These are phyloP conservation scores for Pseudomyrmex cubaensis DNA, from an alignment of 1,140 invertebrate species.

Conservation along the genomic window DNA sequence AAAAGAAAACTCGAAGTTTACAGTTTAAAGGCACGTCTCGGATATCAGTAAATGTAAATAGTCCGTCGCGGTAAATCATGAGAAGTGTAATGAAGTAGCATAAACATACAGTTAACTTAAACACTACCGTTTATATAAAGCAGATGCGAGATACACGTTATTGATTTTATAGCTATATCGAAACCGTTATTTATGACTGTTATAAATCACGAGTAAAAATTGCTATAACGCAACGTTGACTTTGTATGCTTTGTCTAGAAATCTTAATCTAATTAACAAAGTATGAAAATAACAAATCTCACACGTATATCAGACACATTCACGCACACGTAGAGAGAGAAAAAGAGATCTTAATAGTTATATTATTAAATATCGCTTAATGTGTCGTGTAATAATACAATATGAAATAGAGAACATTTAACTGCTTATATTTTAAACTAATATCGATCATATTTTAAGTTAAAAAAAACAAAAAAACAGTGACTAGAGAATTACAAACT, in stretches of 20 bases:
- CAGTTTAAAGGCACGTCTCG: not conserved
- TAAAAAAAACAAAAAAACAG: no score
- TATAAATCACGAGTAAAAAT: slow-evolving; percentile 12
- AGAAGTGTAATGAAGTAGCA: not conserved
- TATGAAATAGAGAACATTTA: no score
- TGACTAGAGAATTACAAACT: no score
- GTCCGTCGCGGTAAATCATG: no score
- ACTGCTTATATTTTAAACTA: not conserved
- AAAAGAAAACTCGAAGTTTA: not conserved
- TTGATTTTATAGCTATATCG: not conserved
- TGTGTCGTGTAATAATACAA: not conserved
- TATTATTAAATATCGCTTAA: slow-evolving; percentile 6
- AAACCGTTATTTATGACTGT: slow-evolving; percentile 2
- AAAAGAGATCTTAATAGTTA: not conserved
- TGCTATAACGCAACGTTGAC: not conserved
- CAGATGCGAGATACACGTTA: not conserved
- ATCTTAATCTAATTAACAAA: not conserved
- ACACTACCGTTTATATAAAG: not conserved
- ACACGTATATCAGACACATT: no score
- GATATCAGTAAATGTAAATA: slow-evolving; percentile 23
- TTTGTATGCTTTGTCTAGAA: not conserved
- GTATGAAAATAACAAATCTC: slow-evolving; percentile 1
- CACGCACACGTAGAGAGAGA: not conserved
- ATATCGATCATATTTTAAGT: no score
- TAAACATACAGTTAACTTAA: not conserved